Base-by-base conservation (phyloP, 2,888 invertebrate species). In the Brassicogethes aeneus region DNA sequence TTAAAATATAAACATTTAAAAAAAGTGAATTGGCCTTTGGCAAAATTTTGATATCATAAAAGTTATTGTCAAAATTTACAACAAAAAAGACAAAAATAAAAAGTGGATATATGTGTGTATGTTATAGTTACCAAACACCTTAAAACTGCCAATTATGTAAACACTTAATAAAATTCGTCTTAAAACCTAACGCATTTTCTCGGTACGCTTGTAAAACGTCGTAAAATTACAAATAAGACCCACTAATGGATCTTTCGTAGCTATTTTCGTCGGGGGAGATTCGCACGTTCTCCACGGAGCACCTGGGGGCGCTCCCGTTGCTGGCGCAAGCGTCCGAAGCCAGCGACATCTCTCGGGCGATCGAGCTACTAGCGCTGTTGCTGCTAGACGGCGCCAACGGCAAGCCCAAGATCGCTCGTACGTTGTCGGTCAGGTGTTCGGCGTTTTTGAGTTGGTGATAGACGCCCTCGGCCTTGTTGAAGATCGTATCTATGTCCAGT, bases 381-480 rank as follows among this genome's bases (percentile, higher is more conserved):
- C 16, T 40, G 8, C 46, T 46, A 5, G 23, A 10, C 36, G 5
- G 37, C 33, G 55, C 37, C 23, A 51, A 53, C 46, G 53, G 68
- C 64, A 85, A 68, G 0, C 88, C 89, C 35, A 91, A 75, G 45
- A 88, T 80, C 1, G 75, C 64, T 39, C 87, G 70, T 38, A 89
- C 76, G 46, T 79, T 75, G 61, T 86, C 82, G 0, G 83, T 81
- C 39, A 89, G 68, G 53, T 82, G 77, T 1, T 78, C 76, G 0
- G 82, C 77, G 10, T 78, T 75, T 51, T 81, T 78, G 1, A 97
- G 74, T 67, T 97, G 96, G 54, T 85, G 76, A 68, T 84, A 95
- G 53, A 97, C 93, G 5, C 88, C 89, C 68, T 97, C 96, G 0
- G 96, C 95, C 44, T 82, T 80, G 54, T 83, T 82, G 15, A 97